Evolutionary conservation across 2,113 vertebrate genomes (phyloP).

Genomic region (Ageneiosus marmoratus): DNA sequence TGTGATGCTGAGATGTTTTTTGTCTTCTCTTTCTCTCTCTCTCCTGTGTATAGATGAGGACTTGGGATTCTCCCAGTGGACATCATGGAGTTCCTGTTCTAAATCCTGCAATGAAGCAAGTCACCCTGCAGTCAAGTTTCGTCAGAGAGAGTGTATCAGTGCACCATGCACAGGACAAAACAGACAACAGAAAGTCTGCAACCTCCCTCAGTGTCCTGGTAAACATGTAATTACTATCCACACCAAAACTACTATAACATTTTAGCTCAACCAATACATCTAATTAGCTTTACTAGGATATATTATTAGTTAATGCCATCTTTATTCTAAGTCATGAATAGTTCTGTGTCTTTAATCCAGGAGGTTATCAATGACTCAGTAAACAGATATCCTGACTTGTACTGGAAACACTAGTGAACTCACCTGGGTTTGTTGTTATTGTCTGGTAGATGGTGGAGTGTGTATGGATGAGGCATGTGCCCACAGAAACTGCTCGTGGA

Average conservation of each 20-base stretch:
- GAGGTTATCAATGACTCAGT: not conserved
- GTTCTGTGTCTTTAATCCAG: not conserved
- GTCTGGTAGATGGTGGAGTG: conserved; percentile 50
- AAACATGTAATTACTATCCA: not conserved
- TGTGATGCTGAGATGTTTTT: not conserved
- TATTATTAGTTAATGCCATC: not conserved
- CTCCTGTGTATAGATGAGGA: conserved; percentile 64
- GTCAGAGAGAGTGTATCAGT: conserved; percentile 70
- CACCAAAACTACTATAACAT: not conserved
- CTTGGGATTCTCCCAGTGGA: conserved; percentile 75
- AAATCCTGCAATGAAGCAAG: conserved; percentile 74
- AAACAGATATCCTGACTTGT: conserved; percentile 1
- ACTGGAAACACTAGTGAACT: not conserved
- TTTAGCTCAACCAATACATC: not conserved
- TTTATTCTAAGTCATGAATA: not conserved
- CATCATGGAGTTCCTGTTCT: conserved; percentile 80
- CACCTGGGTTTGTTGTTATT: conserved; percentile 13
- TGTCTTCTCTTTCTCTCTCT: not conserved
- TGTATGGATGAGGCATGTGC: conserved; percentile 71
- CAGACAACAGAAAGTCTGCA: conserved; percentile 79
- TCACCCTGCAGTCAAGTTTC: conserved; percentile 73
- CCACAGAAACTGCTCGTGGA: conserved; percentile 81
- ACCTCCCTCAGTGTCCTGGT: conserved; percentile 84
- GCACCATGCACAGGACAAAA: conserved; percentile 72
- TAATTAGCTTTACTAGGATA: not conserved